Base-by-base conservation (phyloP, 2,888 invertebrate species). In the Cephus pygmeus region DNA sequence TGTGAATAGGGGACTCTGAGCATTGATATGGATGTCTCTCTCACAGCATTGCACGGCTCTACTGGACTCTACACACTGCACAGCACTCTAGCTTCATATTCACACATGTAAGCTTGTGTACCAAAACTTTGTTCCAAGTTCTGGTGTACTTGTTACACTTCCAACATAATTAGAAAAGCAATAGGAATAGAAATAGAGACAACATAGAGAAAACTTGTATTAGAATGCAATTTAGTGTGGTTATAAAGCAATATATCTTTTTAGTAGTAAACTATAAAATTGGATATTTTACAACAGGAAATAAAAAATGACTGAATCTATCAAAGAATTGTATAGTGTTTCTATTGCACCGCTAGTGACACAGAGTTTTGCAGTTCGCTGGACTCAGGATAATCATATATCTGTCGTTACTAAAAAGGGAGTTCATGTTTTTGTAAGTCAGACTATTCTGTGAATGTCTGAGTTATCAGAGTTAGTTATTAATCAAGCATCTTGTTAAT, bases 331-430 rank as follows among this genome's bases (percentile, higher is more conserved):
- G 77, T 88, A 82, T 76, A 87, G 76, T 71, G 31, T 87, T 6
- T 76, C 85, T 31, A 79, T 90, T 34, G 82, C 83, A 69, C 87
- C 90, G 6, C 81, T 88, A 30, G 86, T 90, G 3, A 81, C 82
- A n/a, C 79, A 80, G 12, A 81, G 83, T 4, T 91, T 91, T 82
- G 82, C 88, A 4, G 76, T 84, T n/a, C 81, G 90, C 79, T 91
- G 91, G 91, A 92, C 92, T 0, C 81, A 86, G 34, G 92, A 92
- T 79, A 88, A 91, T 83, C 87, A 89, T 56, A 83, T 92, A 68
- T 90, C 92, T 0, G 73, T 92, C 34, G 80, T 92, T 75, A 91
- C 91, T 0, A 87, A 89, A 12, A 86, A 84, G 73, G 92, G 92
- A 34, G 85, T 91, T 77, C 89, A 91, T 69, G 84, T 90, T 69